phyloP scores from a whole-genome alignment of 2,113 vertebrate species.

The Danio rerio region GRCz12tu NC_133196.1:23380501-23381000 shows the following conservation, averaged over 20 bases:
- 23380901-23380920: not conserved
- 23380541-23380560: constrained; percentile 46
- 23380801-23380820: not conserved
- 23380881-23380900: not conserved
- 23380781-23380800: not conserved
- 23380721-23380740: not conserved
- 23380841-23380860: not conserved
- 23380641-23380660: constrained; percentile 45
- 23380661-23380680: constrained; percentile 42
- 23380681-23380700: constrained; percentile 21
- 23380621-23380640: constrained; percentile 36
- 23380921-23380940: not conserved
- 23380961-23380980: too few relatives aligned
- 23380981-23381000: too few relatives aligned
- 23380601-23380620: constrained; percentile 25
- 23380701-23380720: constrained; percentile 12
- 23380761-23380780: not conserved
- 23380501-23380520: constrained; percentile 22
- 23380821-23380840: not conserved
- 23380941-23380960: too few relatives aligned
- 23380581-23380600: constrained; percentile 6
- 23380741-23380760: not conserved
- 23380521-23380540: constrained; percentile 34
- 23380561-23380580: constrained; percentile 43
- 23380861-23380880: not conserved